These are phyloP conservation scores for Conchocele bisecta DNA, from an alignment of 2,888 invertebrate genomes.

Conservation along the genomic window DNA sequence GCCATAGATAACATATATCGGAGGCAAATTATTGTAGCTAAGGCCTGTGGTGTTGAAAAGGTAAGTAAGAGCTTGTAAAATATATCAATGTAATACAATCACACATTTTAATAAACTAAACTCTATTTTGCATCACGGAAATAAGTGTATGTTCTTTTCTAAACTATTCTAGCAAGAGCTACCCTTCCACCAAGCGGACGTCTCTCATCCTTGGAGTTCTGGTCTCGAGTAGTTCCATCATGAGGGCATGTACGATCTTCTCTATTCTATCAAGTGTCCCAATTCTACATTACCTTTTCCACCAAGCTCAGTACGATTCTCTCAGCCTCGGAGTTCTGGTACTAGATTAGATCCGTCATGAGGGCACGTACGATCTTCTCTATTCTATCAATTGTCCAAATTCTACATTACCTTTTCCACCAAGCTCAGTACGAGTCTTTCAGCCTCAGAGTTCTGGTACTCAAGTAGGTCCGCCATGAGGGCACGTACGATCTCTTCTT, in stretches of 20 bases:
- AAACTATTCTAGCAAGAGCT: no score
- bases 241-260: no score
- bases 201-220: no score
- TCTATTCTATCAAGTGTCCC: no score
- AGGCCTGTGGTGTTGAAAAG: no score
- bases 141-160: no score
- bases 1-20: no score
- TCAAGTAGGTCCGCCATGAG: slow-evolving; percentile 72
- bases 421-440: slow-evolving; percentile 55
- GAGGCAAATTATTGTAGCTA: no score
- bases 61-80: no score
- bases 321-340: slow-evolving; percentile 71
- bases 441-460: slow-evolving; percentile 70
- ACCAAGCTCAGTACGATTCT: slow-evolving; percentile 53
- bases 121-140: neutral
- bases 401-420: slow-evolving; percentile 58
- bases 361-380: slow-evolving; percentile 61
- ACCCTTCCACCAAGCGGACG: no score
- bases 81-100: neutral
- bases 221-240: no score
- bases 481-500: no score
- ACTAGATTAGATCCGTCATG: slow-evolving; percentile 69
- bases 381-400: slow-evolving; percentile 41
- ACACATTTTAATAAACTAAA: neutral
- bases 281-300: slow-evolving; percentile 59